phyloP scores from a whole-genome alignment of 2,797 vertebrate genomes.

The Linurgus olivaceus region DNA sequence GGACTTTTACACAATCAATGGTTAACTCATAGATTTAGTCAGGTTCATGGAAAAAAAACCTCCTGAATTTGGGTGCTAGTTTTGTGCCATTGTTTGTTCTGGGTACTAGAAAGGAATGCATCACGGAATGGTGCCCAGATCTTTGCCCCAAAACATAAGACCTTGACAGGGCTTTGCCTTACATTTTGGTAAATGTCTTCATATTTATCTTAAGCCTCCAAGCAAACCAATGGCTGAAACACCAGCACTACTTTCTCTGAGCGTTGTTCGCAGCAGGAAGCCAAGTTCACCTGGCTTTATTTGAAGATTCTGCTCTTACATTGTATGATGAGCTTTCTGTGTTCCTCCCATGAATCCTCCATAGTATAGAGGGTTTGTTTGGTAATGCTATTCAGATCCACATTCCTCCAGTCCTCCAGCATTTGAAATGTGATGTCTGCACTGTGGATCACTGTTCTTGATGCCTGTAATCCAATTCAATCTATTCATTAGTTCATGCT shows the following conservation, averaged over 20 bases:
- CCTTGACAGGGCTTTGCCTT: neutral
- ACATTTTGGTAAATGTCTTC: neutral
- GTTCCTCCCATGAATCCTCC: constrained; percentile 96
- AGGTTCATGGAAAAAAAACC: neutral
- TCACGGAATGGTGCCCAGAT: neutral
- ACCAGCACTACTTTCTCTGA: neutral
- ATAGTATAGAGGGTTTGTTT: constrained; percentile 99
- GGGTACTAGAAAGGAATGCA: neutral
- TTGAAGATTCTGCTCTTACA: constrained; percentile 78
- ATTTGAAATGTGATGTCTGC: constrained; percentile 99
- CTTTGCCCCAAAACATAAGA: neutral
- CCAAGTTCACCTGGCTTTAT: neutral
- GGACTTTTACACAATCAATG: neutral
- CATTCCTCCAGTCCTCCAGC: constrained; percentile 99
- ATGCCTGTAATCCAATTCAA: constrained; percentile 84
- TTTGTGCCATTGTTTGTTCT: neutral
- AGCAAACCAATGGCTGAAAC: neutral
- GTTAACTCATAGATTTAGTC: neutral
- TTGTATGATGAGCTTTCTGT: constrained; percentile 94
- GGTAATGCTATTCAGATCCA: constrained; percentile 98
- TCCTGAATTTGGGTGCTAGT: neutral
- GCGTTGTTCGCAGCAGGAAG: neutral
- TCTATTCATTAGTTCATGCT: constrained; percentile 53
- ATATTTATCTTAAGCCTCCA: neutral
- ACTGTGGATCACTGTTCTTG: constrained; percentile 98